Evolutionary conservation across 92 coral and sea anemone genomes (phyloP).

Genomic region (Metridium senile): DNA sequence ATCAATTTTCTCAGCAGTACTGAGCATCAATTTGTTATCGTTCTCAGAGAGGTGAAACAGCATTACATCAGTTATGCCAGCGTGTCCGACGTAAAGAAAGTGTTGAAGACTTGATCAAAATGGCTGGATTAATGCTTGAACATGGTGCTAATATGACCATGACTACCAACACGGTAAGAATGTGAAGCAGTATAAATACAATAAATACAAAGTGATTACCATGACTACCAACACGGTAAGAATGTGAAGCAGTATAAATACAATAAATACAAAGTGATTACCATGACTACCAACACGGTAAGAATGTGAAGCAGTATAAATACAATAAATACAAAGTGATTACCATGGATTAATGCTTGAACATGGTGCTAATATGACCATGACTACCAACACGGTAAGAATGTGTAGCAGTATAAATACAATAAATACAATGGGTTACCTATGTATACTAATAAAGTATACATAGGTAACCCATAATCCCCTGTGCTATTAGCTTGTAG

Average conservation of each 20-base stretch:
- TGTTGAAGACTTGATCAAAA: conserved; percentile 59
- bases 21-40: too few species aligned
- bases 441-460: conserved; percentile 70
- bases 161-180: conserved; percentile 70
- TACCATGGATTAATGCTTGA: conserved; percentile 66
- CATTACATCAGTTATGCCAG: conserved; percentile 82
- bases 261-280: too few species aligned
- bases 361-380: conserved; percentile 72
- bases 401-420: too few species aligned
- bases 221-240: conserved; percentile 71
- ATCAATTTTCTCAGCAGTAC: not conserved
- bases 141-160: conserved; percentile 73
- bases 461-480: too few species aligned
- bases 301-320: not conserved
- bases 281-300: conserved; percentile 73
- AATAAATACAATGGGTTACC: too few species aligned
- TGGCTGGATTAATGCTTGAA: conserved; percentile 65
- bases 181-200: too few species aligned
- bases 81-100: conserved; percentile 38
- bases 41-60: conserved; percentile 91
- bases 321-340: too few species aligned
- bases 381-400: conserved; percentile 71
- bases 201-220: too few species aligned
- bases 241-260: too few species aligned
- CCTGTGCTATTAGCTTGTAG: too few species aligned